These are phyloP conservation scores for Channa striata DNA, from an alignment of 2,797 vertebrate genomes.

Conservation along the genomic window DNA sequence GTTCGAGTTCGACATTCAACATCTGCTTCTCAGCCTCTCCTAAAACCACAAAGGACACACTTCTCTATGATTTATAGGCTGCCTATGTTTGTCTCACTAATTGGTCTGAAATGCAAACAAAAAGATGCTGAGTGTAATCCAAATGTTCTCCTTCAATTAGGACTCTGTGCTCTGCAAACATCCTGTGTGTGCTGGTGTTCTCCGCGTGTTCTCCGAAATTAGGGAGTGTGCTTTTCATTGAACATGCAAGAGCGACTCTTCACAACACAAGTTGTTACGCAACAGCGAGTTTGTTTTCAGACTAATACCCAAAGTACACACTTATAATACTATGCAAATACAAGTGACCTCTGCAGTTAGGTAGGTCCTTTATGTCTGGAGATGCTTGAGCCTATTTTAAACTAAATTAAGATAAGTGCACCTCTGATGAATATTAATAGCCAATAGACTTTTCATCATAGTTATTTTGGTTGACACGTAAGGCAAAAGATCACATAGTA, in stretches of 20 bases:
- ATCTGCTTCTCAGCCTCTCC: slow-evolving; percentile 14
- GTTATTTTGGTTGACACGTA: too few species aligned
- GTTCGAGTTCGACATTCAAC: background rate
- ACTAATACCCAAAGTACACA: too few species aligned
- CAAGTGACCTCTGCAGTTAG: background rate
- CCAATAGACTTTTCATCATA: too few species aligned
- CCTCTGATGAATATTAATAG: too few species aligned
- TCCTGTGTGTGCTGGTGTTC: slow-evolving; percentile 23
- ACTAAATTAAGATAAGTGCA: too few species aligned
- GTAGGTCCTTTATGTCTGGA: background rate
- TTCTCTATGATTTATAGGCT: background rate
- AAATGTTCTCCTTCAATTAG: slow-evolving; percentile 28
- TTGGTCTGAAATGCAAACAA: slow-evolving; percentile 40
- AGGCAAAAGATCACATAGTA: too few species aligned
- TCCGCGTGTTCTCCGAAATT: background rate
- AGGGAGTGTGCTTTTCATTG: background rate
- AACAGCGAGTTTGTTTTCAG: background rate
- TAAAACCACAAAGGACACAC: slow-evolving; percentile 20
- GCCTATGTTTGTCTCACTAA: slow-evolving; percentile 5
- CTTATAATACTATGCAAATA: background rate
- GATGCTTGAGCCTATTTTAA: background rate
- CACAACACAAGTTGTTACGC: background rate
- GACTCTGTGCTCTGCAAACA: slow-evolving; percentile 31
- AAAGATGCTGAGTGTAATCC: slow-evolving; percentile 3
- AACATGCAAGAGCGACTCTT: background rate